Conservation (phyloP, 1,140 invertebrate species). For the Drosophila leontia region DNA sequence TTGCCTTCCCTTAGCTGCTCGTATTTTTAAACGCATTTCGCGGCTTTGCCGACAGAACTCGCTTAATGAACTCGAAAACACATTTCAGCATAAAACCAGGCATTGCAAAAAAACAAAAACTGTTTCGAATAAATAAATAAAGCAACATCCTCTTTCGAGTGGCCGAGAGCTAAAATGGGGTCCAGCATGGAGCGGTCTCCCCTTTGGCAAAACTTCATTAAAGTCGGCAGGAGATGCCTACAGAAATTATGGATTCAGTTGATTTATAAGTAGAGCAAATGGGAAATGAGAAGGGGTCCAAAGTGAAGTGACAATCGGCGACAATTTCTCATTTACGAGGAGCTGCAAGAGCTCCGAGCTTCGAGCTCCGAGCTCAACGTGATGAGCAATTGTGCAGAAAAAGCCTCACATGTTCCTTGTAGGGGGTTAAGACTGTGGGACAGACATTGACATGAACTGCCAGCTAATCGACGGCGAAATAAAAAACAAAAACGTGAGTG, state of each 20-base stretch:
- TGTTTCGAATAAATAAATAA: slow-evolving; percentile 61
- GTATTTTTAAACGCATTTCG: slow-evolving; percentile 18
- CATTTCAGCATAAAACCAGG: slow-evolving; percentile 37
- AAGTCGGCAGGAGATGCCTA: slow-evolving; percentile 41
- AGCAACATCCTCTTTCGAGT: slow-evolving; percentile 69
- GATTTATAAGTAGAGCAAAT: slow-evolving; percentile 65
- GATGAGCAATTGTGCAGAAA: slow-evolving; percentile 76
- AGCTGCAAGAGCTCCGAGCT: neutral
- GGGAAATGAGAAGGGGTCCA: slow-evolving; percentile 21
- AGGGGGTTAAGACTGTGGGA: slow-evolving; percentile 30
- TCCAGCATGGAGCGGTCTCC: slow-evolving; percentile 19
- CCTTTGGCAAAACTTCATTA: slow-evolving; percentile 63
- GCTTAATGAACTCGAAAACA: slow-evolving; percentile 67
- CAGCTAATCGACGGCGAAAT: slow-evolving; percentile 73
- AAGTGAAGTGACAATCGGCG: slow-evolving; percentile 62
- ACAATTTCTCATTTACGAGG: slow-evolving; percentile 68
- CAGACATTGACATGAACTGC: slow-evolving; percentile 74
- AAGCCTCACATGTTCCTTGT: slow-evolving; percentile 42
- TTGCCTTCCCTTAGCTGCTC: neutral
- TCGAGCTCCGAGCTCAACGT: slow-evolving; percentile 36
- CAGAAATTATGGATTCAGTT: slow-evolving; percentile 70
- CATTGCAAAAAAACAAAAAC: slow-evolving; percentile 14
- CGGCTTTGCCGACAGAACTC: slow-evolving; percentile 34
- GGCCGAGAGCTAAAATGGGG: slow-evolving; percentile 36
- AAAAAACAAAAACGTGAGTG: slow-evolving; percentile 56